These are phyloP conservation scores for Lateolabrax maculatus DNA, from an alignment of 2,797 vertebrate species.

Conservation along the genomic window DNA sequence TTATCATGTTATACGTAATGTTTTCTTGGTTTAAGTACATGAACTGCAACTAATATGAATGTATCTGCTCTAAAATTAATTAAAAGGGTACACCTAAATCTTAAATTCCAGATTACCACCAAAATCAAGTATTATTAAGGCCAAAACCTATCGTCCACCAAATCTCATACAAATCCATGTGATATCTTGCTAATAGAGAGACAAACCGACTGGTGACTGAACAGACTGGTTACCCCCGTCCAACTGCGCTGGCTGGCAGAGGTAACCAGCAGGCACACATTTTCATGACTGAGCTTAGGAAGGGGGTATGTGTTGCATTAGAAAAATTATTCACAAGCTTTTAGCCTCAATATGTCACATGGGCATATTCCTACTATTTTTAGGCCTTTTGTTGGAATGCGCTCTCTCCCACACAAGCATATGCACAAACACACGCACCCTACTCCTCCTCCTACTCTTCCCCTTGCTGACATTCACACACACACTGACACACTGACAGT, in stretches of 20 bases:
- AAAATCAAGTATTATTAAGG: background rate
- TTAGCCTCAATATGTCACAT: constrained; percentile 85
- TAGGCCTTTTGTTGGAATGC: constrained; percentile 80
- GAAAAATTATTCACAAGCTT: constrained; percentile 85
- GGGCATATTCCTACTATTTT: constrained; percentile 82
- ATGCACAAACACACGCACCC: constrained; percentile 58
- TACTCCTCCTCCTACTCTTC: constrained; percentile 42
- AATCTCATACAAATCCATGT: constrained; percentile 21
- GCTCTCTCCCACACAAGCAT: constrained; percentile 68
- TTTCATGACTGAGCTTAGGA: constrained; percentile 59
- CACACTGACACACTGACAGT: constrained; percentile 56
- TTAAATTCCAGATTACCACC: background rate
- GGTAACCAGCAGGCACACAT: constrained; percentile 62
- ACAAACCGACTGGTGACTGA: constrained; percentile 19
- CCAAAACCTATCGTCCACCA: background rate
- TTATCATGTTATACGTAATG: background rate
- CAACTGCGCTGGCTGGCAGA: constrained; percentile 53
- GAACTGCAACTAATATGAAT: background rate
- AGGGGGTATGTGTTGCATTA: constrained; percentile 73
- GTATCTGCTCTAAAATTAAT: background rate
- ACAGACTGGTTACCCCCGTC: constrained; percentile 49
- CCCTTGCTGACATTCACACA: constrained; percentile 38
- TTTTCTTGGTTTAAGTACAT: background rate
- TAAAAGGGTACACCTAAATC: background rate
- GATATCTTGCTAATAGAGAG: constrained; percentile 13